Percentiles rank a stretch among this genome's conserved stretches.
These are phyloP conservation scores for Condylura cristata DNA, from an alignment of 2,113 vertebrate species.

Conservation along the genomic window DNA sequence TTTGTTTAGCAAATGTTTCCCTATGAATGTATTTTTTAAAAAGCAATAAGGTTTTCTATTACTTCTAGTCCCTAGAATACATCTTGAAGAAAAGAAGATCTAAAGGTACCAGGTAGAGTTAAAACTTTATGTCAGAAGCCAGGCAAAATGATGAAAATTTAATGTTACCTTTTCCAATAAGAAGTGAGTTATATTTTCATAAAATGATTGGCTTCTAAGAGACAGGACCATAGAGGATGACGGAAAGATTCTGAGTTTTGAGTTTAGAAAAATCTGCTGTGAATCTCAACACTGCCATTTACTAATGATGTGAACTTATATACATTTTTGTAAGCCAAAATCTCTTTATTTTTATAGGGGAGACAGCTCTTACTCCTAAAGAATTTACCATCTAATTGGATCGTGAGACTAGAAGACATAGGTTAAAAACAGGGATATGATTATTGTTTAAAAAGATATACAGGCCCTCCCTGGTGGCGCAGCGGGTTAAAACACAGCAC, in stretches of 20 bases:
- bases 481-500: too few species aligned
- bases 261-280: background rate
- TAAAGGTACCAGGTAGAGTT: background rate
- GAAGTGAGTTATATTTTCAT: background rate
- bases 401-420: background rate
- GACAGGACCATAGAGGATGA: background rate
- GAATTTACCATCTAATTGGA: background rate
- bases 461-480: too few species aligned
- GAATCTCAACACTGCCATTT: background rate
- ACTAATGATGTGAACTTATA: background rate
- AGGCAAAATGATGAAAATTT: conserved; percentile 19
- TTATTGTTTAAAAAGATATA: background rate
- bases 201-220: background rate
- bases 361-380: background rate
- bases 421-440: background rate
- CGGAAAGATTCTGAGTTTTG: background rate
- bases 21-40: background rate
- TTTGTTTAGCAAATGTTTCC: background rate
- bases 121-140: conserved; percentile 5
- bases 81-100: background rate
- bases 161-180: background rate
- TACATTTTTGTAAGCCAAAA: background rate
- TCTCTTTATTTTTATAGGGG: background rate
- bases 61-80: background rate
- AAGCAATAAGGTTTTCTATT: background rate